These are phyloP conservation scores for Spatula versicolor DNA, from an alignment of 2,797 vertebrate genomes.

Conservation along the genomic window DNA sequence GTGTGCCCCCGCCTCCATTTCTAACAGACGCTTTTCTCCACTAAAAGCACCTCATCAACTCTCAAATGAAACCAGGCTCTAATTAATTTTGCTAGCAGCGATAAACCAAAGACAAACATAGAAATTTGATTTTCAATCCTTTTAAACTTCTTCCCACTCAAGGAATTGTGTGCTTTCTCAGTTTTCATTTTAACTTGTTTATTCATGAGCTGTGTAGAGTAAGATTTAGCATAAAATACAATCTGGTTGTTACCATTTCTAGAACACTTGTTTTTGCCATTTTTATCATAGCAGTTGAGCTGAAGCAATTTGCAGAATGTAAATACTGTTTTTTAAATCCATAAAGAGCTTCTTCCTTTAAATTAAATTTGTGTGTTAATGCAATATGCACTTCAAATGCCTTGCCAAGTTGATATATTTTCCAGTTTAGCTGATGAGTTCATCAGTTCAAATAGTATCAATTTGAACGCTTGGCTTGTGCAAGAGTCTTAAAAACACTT, in stretches of 20 bases:
- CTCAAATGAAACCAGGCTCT: neutral
- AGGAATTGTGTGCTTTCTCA: neutral
- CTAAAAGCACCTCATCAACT: neutral
- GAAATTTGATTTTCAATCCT: neutral
- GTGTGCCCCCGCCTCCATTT: neutral
- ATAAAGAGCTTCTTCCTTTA: slow-evolving; percentile 8
- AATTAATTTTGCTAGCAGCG: neutral
- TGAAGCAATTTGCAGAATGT: neutral
- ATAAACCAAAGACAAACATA: neutral
- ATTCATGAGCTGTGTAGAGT: neutral
- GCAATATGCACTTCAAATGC: neutral
- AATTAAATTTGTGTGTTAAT: slow-evolving; percentile 33
- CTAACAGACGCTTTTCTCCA: neutral
- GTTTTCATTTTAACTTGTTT: neutral
- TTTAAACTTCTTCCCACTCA: neutral
- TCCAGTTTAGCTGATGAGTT: slow-evolving; percentile 38
- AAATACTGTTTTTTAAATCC: neutral
- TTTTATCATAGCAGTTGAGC: neutral
- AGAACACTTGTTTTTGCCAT: neutral
- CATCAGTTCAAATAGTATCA: slow-evolving; percentile 5
- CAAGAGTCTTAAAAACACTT: neutral
- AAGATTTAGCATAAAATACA: neutral
- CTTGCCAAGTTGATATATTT: neutral
- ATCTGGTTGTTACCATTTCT: neutral
- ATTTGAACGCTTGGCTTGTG: neutral